Evolutionary conservation across 2,797 vertebrate species (phyloP).

Genomic region (Loriculus beryllinus): DNA sequence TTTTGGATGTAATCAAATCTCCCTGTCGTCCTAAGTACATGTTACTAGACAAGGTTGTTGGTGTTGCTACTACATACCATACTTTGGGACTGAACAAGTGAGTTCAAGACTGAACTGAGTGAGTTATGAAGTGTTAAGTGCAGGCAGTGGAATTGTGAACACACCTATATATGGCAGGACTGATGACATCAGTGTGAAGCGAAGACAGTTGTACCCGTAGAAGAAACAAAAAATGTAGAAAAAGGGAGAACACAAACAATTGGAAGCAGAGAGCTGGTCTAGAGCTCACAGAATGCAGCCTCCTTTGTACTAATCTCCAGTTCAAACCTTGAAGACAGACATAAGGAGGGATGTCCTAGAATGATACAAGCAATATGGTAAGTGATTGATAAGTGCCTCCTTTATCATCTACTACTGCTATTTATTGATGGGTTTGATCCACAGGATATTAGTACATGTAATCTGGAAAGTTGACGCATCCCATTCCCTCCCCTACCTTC

Average conservation of each 20-base stretch:
- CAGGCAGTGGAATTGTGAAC: slow-evolving; percentile 51
- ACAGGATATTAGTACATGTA: background rate
- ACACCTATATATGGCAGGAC: slow-evolving; percentile 45
- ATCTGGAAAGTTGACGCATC: background rate
- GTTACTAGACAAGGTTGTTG: slow-evolving; percentile 48
- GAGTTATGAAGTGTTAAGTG: slow-evolving; percentile 61
- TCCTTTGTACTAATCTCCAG: background rate
- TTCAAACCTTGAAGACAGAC: background rate
- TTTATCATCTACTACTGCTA: background rate
- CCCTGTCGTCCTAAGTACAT: slow-evolving; percentile 42
- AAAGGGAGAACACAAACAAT: slow-evolving; percentile 31
- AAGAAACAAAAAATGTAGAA: slow-evolving; percentile 39
- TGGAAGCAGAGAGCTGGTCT: background rate
- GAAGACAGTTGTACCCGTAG: slow-evolving; percentile 58
- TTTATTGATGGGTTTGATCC: background rate
- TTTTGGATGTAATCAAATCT: slow-evolving; percentile 57
- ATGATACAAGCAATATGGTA: background rate
- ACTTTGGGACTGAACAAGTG: background rate
- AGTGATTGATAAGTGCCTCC: background rate
- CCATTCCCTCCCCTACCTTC: background rate
- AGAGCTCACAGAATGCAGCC: background rate
- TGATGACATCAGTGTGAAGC: slow-evolving; percentile 62
- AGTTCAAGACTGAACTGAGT: background rate
- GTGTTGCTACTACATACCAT: slow-evolving; percentile 36
- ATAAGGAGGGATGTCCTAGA: background rate